These are phyloP conservation scores for Muscicapa comitata DNA, from an alignment of 2,797 vertebrate genomes.

Conservation along the genomic window DNA sequence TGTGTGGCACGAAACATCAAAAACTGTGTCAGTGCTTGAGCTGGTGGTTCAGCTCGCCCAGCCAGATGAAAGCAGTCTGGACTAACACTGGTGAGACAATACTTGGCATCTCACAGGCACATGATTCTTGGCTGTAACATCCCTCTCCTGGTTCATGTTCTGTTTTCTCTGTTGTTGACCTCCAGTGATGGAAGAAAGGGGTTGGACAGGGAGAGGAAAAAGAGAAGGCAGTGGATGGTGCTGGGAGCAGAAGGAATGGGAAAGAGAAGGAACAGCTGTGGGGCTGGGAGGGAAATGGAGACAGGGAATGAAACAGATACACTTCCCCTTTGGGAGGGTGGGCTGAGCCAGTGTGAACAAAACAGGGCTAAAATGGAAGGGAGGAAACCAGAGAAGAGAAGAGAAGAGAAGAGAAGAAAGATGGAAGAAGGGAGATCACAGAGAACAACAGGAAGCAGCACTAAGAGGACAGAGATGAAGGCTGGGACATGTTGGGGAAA, in stretches of 20 bases:
- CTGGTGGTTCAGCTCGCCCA: not conserved
- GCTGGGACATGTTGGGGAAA: not conserved
- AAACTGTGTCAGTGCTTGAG: not conserved
- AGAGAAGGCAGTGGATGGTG: not conserved
- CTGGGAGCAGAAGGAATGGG: not conserved
- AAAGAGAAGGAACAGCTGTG: conserved; percentile 49
- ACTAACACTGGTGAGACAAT: conserved; percentile 14
- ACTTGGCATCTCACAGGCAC: conserved; percentile 18
- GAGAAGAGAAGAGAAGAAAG: conserved; percentile 46
- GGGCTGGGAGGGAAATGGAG: conserved; percentile 18
- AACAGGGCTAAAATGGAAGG: conserved; percentile 23
- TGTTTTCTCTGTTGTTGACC: conserved; percentile 13
- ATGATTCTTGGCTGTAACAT: not conserved
- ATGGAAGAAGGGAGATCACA: conserved; percentile 37
- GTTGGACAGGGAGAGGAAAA: not conserved
- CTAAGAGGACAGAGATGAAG: not conserved
- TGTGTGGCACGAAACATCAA: not conserved
- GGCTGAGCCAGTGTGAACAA: conserved; percentile 18
- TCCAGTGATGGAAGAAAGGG: conserved; percentile 15
- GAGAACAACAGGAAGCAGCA: conserved; percentile 11
- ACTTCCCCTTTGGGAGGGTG: conserved; percentile 40
- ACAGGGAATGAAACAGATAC: conserved; percentile 17
- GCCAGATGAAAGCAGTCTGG: conserved; percentile 30
- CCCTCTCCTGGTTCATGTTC: conserved; percentile 5
- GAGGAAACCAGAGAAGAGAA: conserved; percentile 54